phyloP scores from a whole-genome alignment of 2,888 invertebrate species.

The Scotopteryx bipunctaria region DNA sequence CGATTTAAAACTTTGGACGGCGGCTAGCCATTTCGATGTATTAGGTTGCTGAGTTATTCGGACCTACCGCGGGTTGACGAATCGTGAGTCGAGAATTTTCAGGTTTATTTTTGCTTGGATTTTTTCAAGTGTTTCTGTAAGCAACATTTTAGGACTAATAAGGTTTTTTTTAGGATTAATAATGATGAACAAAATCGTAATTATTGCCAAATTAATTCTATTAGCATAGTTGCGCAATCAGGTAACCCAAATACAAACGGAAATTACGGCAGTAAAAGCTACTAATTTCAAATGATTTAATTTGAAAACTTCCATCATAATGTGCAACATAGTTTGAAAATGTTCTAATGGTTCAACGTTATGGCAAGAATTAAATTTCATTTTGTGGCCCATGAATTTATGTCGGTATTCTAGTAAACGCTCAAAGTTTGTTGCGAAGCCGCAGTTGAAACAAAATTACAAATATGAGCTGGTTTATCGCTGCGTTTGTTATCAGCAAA shows the following conservation, averaged over 20 bases:
- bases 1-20: conserved; percentile 67
- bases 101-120: too few species aligned
- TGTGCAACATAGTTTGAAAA: conserved; percentile 37
- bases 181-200: too few species aligned
- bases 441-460: conserved; percentile 70
- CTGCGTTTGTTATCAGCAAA: conserved; percentile 32
- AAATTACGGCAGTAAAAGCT: conserved; percentile 22
- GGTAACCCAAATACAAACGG: conserved; percentile 25
- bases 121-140: too few species aligned
- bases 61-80: neutral
- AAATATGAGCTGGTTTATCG: conserved; percentile 63
- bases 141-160: too few species aligned
- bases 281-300: conserved; percentile 28
- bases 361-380: conserved; percentile 62
- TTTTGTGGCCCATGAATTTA: conserved; percentile 65
- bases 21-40: conserved; percentile 34
- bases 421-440: conserved; percentile 62
- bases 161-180: too few species aligned
- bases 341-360: conserved; percentile 44
- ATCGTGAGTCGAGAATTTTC: neutral
- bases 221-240: neutral
- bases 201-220: too few species aligned
- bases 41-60: conserved; percentile 33
- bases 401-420: conserved; percentile 62
- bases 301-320: conserved; percentile 32